Evolutionary conservation across 1,140 invertebrate species (phyloP), one percentile per base, ranked within the genome.

Genomic region (Lordiphosa collinella): DNA sequence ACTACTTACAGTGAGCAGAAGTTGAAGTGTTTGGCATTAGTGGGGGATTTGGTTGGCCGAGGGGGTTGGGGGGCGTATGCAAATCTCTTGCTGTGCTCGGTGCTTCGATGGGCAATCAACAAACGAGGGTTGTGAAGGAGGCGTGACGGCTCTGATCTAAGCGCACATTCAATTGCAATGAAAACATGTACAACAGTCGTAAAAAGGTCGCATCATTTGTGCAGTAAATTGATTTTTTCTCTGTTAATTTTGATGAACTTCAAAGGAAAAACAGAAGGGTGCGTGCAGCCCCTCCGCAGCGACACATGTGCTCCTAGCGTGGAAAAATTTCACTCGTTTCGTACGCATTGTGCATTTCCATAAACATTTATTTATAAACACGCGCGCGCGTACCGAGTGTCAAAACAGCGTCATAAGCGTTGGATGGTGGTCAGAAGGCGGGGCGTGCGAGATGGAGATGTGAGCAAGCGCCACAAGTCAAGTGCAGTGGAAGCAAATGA

Each of bases 171-270:
- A 65, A 79, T 78, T 72, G 73, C 68, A 73, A 64, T 57, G 63
- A 60, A 72, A 79, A 70, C 51, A 57, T 55, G 38, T 61, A 51
- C 41, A 51, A 34, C 40, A 13, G 18, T 60, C 48, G 54, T 57
- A 37, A 44, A 66, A 32, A 29, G 32, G 41, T 52, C 32, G 66
- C 78, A 37, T 76, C 78, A 74, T 82, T 82, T 80, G 76, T 71
- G 71, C 44, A 60, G 41, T 82, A 80, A 80, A 80, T 82, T 80
- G 76, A 75, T 71, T 80, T 80, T 82, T 29, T 29, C 7, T 29
- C 25, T 63, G 71, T 80, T 82, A 80, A 80, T 80, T 80, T 80
- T 67, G 67, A 80, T 80, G 76, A 82, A 80, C 76, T 80, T 80
- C 76, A 80, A 80, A 80, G 76, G 61, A 65, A 76, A 56, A 40